Evolutionary conservation across 2,797 vertebrate genomes (phyloP).

Genomic region (Heteromormyrus szaboi): DNA sequence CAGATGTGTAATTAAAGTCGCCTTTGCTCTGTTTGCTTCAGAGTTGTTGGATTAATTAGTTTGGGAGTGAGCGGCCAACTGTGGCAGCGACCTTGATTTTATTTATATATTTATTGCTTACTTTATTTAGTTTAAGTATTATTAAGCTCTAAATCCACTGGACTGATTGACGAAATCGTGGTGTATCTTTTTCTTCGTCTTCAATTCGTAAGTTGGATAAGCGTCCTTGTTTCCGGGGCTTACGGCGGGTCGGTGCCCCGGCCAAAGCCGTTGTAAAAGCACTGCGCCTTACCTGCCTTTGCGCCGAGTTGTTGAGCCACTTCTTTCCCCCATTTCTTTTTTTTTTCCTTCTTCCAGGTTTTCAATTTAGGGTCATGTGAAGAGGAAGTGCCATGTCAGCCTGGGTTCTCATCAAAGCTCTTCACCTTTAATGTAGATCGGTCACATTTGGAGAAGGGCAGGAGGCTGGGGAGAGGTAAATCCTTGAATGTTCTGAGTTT

Average conservation of each 20-base stretch:
- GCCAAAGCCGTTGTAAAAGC: background rate
- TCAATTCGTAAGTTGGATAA: background rate
- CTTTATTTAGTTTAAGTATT: background rate
- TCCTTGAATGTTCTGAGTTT: background rate
- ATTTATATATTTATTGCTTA: background rate
- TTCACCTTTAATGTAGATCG: constrained; percentile 46
- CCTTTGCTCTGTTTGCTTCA: background rate
- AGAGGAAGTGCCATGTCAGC: constrained; percentile 40
- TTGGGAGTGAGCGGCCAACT: background rate
- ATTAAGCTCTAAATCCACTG: background rate
- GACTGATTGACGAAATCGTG: background rate
- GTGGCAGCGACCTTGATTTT: background rate
- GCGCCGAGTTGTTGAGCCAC: background rate
- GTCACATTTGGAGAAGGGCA: constrained; percentile 27
- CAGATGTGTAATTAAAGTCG: background rate
- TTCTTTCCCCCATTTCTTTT: background rate
- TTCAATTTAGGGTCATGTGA: constrained; percentile 27
- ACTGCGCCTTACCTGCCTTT: background rate
- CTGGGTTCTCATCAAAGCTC: constrained; percentile 48
- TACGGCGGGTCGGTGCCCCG: background rate
- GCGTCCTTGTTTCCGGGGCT: background rate
- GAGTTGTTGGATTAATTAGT: background rate
- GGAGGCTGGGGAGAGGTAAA: constrained; percentile 56
- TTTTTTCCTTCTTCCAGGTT: constrained; percentile 34
- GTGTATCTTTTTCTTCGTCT: background rate